Percentiles rank a stretch among this genome's conserved stretches.
phyloP scores from a whole-genome alignment of 2,797 vertebrate species.

The Gephyroberyx darwinii region DNA sequence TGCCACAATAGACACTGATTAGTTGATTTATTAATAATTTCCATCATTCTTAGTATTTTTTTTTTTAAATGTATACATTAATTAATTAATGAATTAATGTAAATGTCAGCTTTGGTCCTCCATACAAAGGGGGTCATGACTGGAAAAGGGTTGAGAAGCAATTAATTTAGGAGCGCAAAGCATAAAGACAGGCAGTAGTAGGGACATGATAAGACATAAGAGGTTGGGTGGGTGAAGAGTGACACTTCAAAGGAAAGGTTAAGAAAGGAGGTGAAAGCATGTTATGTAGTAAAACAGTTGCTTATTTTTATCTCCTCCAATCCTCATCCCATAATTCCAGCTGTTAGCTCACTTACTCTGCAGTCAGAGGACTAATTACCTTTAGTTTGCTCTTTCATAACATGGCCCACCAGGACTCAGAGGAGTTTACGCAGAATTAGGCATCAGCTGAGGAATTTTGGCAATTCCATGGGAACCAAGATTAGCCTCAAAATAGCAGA shows the following conservation, averaged over 20 bases:
- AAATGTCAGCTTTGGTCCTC: no score
- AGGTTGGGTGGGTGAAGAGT: no score
- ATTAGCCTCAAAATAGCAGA: no score
- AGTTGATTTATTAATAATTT: no score
- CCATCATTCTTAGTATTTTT: no score
- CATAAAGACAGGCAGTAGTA: neutral
- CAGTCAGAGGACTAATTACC: neutral
- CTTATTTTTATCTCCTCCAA: neutral
- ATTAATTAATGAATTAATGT: no score
- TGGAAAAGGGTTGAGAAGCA: no score
- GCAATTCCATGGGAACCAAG: no score
- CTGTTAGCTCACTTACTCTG: neutral
- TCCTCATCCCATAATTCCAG: neutral
- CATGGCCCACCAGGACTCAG: neutral
- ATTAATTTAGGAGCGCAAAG: neutral
- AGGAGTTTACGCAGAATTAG: neutral
- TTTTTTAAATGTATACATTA: no score
- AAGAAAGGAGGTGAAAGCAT: neutral
- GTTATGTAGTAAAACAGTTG: neutral
- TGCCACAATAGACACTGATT: no score
- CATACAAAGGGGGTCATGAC: no score
- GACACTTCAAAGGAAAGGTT: neutral
- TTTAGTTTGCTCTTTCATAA: neutral
- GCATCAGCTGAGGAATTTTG: neutral
- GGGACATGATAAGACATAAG: neutral